These are phyloP conservation scores for Mastigias papua DNA, from an alignment of 30 jellyfish, hydroid and myxozoan genomes.

Conservation along the genomic window DNA sequence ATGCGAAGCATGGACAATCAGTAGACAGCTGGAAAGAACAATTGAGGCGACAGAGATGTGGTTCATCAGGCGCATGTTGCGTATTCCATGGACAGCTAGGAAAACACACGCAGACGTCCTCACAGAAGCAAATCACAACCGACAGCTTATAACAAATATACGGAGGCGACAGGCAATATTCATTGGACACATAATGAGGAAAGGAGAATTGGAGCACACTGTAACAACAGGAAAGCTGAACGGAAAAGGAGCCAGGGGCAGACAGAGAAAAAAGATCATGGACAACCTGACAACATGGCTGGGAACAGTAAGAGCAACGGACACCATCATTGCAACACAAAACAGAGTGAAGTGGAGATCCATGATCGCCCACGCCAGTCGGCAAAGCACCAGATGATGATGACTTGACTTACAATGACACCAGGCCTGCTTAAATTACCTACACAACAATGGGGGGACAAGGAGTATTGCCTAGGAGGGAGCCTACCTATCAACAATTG, in stretches of 20 bases:
- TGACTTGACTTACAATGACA: too few species aligned
- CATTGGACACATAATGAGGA: neutral
- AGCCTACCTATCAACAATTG: too few species aligned
- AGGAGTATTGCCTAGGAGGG: too few species aligned
- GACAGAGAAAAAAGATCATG: neutral
- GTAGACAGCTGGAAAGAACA: neutral
- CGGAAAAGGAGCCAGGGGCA: neutral
- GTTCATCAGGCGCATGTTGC: neutral
- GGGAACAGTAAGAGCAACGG: neutral
- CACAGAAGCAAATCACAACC: neutral
- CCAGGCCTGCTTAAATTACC: too few species aligned
- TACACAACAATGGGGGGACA: neutral
- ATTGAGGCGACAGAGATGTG: neutral
- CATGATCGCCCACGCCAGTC: neutral
- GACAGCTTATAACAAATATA: neutral
- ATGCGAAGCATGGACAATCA: neutral
- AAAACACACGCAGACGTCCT: neutral
- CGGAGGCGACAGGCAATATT: neutral
- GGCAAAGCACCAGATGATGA: neutral
- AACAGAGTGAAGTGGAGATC: neutral
- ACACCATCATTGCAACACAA: neutral
- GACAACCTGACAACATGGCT: neutral
- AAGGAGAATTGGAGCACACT: neutral
- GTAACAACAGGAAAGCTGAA: neutral
- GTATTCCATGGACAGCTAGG: neutral